Conservation (phyloP, 2,888 invertebrate genomes). For the Flexamia atlantica region DNA sequence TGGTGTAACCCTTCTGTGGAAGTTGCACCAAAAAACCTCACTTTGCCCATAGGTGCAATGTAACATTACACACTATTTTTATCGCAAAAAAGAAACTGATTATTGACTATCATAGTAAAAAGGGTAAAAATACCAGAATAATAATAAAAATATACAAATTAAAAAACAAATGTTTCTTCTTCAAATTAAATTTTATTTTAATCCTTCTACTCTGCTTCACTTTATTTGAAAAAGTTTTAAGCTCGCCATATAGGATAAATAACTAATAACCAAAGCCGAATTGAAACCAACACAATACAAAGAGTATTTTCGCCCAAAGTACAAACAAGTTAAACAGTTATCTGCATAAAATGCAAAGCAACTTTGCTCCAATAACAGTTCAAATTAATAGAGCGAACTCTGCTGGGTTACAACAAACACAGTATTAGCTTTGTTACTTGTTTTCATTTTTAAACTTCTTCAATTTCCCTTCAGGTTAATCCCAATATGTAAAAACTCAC, state of each 20-base stretch:
- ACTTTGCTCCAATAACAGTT: background rate
- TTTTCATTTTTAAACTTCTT: background rate
- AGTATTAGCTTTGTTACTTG: background rate
- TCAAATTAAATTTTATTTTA: too few relatives aligned
- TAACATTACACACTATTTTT: too few relatives aligned
- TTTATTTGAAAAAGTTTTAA: conserved; percentile 80
- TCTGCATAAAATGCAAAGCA: conserved; percentile 4
- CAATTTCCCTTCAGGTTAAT: background rate
- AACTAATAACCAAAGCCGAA: background rate
- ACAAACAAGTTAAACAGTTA: background rate
- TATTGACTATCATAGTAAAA: too few relatives aligned
- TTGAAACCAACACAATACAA: conserved; percentile 2
- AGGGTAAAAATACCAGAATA: too few relatives aligned
- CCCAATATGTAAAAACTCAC: too few relatives aligned
- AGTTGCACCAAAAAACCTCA: too few relatives aligned
- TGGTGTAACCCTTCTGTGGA: too few relatives aligned
- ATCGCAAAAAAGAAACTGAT: too few relatives aligned
- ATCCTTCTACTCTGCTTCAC: conserved; percentile 89
- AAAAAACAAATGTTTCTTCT: too few relatives aligned
- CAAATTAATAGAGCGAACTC: background rate
- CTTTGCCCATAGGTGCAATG: too few relatives aligned
- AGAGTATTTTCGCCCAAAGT: background rate
- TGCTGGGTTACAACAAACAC: background rate
- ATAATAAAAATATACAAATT: too few relatives aligned
- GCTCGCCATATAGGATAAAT: background rate